These are phyloP conservation scores for Neosilurus mollespiculum DNA, from an alignment of 2,797 vertebrate species.

Conservation along the genomic window DNA sequence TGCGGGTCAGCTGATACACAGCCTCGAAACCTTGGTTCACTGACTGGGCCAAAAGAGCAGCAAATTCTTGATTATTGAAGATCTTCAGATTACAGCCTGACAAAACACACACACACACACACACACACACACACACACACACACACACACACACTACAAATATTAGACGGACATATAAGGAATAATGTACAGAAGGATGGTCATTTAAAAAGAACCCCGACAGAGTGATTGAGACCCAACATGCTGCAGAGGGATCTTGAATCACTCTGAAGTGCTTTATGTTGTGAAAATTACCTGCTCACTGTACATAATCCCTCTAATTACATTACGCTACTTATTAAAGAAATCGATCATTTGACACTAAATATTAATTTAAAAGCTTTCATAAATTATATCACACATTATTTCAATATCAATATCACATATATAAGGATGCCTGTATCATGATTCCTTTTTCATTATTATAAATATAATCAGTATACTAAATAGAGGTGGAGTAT, in stretches of 20 bases:
- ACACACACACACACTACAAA: constrained; percentile 4
- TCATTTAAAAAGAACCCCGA: no score
- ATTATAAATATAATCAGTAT: background rate
- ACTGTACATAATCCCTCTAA: no score
- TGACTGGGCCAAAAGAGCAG: constrained; percentile 92
- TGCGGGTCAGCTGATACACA: constrained; percentile 95
- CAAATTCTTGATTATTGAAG: constrained; percentile 99
- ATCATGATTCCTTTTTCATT: background rate
- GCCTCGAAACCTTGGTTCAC: constrained; percentile 99
- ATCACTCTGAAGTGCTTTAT: no score
- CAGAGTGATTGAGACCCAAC: no score
- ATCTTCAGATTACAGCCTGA: constrained; percentile 98
- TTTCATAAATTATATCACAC: no score
- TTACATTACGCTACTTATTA: no score
- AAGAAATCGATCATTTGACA: no score
- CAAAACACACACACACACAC: constrained; percentile 12
- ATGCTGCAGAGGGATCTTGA: no score
- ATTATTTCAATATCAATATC: background rate
- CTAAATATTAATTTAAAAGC: no score
- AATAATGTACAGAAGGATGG: no score
- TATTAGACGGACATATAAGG: background rate
- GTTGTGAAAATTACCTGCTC: no score
- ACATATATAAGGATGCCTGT: background rate
- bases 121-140: background rate
- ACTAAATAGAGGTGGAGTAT: no score